Conservation (phyloP, 2,888 invertebrate species). For the Agriopis aurantiaria region DNA sequence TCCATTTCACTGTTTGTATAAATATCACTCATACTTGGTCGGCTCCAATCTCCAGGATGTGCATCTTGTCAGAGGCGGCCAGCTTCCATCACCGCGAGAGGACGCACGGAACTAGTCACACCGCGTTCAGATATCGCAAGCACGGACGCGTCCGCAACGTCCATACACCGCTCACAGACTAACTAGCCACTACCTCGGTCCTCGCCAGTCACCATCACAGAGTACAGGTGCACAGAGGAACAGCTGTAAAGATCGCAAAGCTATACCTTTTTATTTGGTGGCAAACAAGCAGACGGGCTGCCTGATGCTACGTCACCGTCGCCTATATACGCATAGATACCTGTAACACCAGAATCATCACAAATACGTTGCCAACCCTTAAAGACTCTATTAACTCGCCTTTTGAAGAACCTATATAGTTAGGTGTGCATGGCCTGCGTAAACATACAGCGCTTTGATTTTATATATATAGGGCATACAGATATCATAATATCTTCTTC, state of each 20-base stretch:
- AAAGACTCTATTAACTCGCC: too few species aligned
- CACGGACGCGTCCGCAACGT: conserved; percentile 64
- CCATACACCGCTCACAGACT: conserved; percentile 73
- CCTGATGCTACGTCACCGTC: too few species aligned
- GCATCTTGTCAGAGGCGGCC: conserved; percentile 71
- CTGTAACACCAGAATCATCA: too few species aligned
- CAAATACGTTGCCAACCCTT: too few species aligned
- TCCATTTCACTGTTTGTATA: conserved; percentile 57
- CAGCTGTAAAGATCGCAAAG: neutral
- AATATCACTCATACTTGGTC: conserved; percentile 77
- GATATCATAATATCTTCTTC: too few species aligned
- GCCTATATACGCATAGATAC: too few species aligned
- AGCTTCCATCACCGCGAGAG: conserved; percentile 63
- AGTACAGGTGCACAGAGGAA: conserved; percentile 6
- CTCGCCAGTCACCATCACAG: conserved; percentile 6
- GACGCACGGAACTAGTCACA: conserved; percentile 41
- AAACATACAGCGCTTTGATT: too few species aligned
- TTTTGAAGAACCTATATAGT: neutral
- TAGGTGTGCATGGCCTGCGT: neutral
- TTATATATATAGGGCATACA: too few species aligned
- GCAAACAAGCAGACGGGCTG: too few species aligned
- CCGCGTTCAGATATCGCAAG: conserved; percentile 37
- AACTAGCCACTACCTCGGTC: conserved; percentile 31
- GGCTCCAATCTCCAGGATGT: conserved; percentile 82
- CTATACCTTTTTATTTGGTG: too few species aligned